Base-by-base conservation (phyloP, 2,797 vertebrate genomes). In the Micropoecilia bifurca region DNA sequence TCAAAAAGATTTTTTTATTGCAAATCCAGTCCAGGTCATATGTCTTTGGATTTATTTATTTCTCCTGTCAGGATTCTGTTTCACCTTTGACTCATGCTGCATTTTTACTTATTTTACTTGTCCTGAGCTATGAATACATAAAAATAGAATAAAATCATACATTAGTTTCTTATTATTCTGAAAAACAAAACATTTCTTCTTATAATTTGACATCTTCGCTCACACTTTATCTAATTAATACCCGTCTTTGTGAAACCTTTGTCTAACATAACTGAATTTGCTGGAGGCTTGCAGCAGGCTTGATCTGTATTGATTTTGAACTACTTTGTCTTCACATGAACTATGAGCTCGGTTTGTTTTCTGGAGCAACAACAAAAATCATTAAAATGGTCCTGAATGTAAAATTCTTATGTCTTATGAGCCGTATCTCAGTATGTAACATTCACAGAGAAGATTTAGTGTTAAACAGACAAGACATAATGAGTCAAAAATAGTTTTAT, bases 301-400 rank as follows among this genome's bases (percentile, higher is more conserved):
- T 71, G 43, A 71, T 46, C 68, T 28, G n/a, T 71, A 71, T 46
- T 46, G 68, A 71, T 71, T 71, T 46, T 71, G 41, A 1, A 71
- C 68, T 28, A 6, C 7, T 45, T 45, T 71, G 22, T 71, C 25
- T 71, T 71, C n/a, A 71, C 25, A 46, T 71, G 22, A 69, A 43
- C 25, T 28, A 45, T 71, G 68, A 71, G 68, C 68, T 46, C 1
- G 2, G 41, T 28, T 43, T 61, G 66, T 43, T 69, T 69, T 69
- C 18, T 69, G 41, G 66, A 69, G 5, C 66, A 69, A 12, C 63
- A 22, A 55, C 25, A 53, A 53, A 55, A 61, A 39, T 25, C 36
- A 41, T 39, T 41, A 66, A 66, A 41, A 39, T 25, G 66, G 39
- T 66, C 6, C 61, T 36, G 61, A 66, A 39, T 66, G 61, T 39